These are phyloP conservation scores for Oxygymnocypris stewartii DNA, from an alignment of 2,113 vertebrate genomes.

Conservation along the genomic window DNA sequence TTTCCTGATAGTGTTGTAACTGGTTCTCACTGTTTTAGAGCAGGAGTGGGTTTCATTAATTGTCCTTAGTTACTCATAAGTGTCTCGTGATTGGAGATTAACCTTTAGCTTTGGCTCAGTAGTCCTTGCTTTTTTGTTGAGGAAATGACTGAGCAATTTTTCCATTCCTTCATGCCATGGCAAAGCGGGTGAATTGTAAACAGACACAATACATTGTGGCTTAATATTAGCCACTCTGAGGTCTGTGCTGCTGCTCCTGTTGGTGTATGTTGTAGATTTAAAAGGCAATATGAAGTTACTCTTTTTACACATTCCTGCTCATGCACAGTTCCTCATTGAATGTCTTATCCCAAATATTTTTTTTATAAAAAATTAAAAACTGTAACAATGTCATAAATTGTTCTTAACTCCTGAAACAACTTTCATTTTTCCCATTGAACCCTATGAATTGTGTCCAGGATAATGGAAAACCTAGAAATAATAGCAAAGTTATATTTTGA, in stretches of 20 bases:
- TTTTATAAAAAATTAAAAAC: too few relatives aligned
- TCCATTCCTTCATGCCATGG: background rate
- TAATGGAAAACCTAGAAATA: background rate
- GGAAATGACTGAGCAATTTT: conserved; percentile 1
- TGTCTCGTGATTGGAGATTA: conserved; percentile 40
- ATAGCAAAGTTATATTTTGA: background rate
- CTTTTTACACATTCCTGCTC: background rate
- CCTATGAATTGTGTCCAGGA: background rate
- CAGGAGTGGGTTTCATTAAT: conserved; percentile 39
- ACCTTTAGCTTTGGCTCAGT: conserved; percentile 19
- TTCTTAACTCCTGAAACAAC: background rate
- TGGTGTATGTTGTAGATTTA: background rate
- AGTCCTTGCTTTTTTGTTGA: background rate
- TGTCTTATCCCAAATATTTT: background rate
- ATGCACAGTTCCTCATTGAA: background rate
- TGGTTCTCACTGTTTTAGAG: conserved; percentile 36
- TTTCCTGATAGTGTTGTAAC: conserved; percentile 26
- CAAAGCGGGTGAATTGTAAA: background rate
- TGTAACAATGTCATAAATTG: background rate
- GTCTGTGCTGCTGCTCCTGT: background rate
- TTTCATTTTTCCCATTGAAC: background rate
- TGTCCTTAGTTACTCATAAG: conserved; percentile 25
- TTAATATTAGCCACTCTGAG: background rate
- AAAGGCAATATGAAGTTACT: background rate
- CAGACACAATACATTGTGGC: background rate